phyloP scores from a whole-genome alignment of 2,113 vertebrate species.

The Callospermophilus lateralis region DNA sequence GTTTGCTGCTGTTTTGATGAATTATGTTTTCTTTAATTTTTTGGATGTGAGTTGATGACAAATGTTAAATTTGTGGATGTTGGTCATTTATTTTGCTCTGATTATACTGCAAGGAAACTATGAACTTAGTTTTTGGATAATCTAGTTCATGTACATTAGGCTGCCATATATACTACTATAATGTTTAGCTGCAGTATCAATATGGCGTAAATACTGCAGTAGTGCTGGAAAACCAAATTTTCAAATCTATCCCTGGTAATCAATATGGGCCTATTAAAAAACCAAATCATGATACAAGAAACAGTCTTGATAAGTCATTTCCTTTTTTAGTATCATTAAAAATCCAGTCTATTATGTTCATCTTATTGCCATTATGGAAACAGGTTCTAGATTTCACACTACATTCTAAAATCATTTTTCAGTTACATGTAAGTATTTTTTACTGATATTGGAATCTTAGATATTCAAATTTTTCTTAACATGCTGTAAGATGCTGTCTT shows the following conservation, averaged over 20 bases:
- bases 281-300: slow-evolving; percentile 82
- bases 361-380: slow-evolving; percentile 86
- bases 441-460: slow-evolving; percentile 85
- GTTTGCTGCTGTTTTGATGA: slow-evolving; percentile 90
- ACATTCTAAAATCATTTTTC: slow-evolving; percentile 86
- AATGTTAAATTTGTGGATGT: slow-evolving; percentile 89
- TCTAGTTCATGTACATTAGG: slow-evolving; percentile 84
- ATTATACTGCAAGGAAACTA: slow-evolving; percentile 88
- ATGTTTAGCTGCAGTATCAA: slow-evolving; percentile 74
- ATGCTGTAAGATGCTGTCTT: slow-evolving; percentile 87
- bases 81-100: slow-evolving; percentile 86
- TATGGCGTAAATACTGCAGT: slow-evolving; percentile 82
- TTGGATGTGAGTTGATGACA: slow-evolving; percentile 88
- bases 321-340: slow-evolving; percentile 87
- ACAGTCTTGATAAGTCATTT: slow-evolving; percentile 86
- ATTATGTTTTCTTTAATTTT: slow-evolving; percentile 89
- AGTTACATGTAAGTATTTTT: slow-evolving; percentile 88
- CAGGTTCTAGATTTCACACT: slow-evolving; percentile 88
- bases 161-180: slow-evolving; percentile 80
- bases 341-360: slow-evolving; percentile 84
- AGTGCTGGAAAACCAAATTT: slow-evolving; percentile 83
- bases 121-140: slow-evolving; percentile 86
- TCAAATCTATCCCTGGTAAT: slow-evolving; percentile 80
- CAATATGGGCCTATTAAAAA: slow-evolving; percentile 70
- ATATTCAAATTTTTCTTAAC: slow-evolving; percentile 81